Evolutionary conservation across 2,888 invertebrate genomes (phyloP).

Genomic region (Parnassius apollo): DNA sequence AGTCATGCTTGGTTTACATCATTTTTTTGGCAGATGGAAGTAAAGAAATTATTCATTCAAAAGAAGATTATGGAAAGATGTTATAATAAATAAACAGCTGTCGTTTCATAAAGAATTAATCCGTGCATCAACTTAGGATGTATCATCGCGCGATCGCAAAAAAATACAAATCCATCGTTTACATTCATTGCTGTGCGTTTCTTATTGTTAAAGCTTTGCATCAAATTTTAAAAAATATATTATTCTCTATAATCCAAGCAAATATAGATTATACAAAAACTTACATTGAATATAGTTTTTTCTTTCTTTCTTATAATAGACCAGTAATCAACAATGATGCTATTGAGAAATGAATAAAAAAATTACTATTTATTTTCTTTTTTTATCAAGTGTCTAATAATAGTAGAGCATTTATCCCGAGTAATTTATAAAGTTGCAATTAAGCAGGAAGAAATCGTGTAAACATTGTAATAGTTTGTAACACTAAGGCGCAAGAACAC

Average conservation of each 20-base stretch:
- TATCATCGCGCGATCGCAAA: conserved; percentile 27
- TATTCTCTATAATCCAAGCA: conserved; percentile 22
- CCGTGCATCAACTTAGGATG: conserved; percentile 33
- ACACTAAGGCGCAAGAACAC: conserved; percentile 2
- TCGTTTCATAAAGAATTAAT: conserved; percentile 37
- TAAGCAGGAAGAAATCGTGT: conserved; percentile 19
- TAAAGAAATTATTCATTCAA: conserved; percentile 22
- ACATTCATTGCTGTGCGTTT: conserved; percentile 34
- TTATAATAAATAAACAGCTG: conserved; percentile 38
- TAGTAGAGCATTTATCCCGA: neutral
- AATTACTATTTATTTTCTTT: neutral
- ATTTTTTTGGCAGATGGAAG: conserved; percentile 24
- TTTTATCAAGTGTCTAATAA: neutral
- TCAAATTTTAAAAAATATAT: conserved; percentile 19
- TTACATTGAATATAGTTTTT: conserved; percentile 1
- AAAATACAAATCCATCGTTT: conserved; percentile 37
- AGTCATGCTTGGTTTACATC: neutral
- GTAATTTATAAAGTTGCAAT: conserved; percentile 23
- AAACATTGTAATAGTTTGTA: conserved; percentile 16
- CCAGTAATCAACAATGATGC: neutral
- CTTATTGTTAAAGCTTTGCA: conserved; percentile 29
- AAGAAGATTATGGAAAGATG: conserved; percentile 31
- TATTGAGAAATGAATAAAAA: neutral
- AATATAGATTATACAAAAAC: conserved; percentile 20
- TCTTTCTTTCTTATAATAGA: neutral